These are phyloP conservation scores for Balaeniceps rex DNA, from an alignment of 2,113 vertebrate species.

Conservation along the genomic window DNA sequence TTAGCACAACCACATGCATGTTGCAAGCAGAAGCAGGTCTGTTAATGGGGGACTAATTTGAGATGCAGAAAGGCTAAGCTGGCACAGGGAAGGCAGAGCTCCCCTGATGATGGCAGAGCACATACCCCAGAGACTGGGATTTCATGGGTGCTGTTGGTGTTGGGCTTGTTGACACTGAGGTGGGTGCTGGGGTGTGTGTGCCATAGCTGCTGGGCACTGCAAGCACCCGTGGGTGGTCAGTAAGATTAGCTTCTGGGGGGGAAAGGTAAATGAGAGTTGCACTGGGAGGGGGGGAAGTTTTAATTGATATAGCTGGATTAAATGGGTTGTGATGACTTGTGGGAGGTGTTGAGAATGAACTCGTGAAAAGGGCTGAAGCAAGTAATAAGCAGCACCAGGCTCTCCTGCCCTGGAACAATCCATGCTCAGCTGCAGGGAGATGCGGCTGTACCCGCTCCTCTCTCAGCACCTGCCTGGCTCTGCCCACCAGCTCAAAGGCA, in stretches of 20 bases:
- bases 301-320: background rate
- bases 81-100: background rate
- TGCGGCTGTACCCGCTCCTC: background rate
- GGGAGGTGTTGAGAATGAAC: background rate
- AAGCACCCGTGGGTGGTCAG: background rate
- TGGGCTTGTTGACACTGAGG: background rate
- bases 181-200: background rate
- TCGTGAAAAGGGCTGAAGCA: background rate
- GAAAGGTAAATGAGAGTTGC: too few species aligned
- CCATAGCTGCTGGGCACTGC: background rate
- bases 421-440: fast-evolving
- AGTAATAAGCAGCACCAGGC: fast-evolving
- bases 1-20: fast-evolving
- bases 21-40: background rate
- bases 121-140: background rate
- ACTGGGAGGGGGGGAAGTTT: background rate
- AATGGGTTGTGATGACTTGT: background rate
- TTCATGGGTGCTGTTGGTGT: background rate
- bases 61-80: background rate
- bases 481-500: background rate
- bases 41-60: background rate
- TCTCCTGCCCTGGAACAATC: background rate
- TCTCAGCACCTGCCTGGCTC: background rate
- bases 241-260: background rate
- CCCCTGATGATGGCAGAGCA: background rate